These are phyloP conservation scores for Clusia tigrina DNA, from an alignment of 2,888 invertebrate genomes.

Conservation along the genomic window DNA sequence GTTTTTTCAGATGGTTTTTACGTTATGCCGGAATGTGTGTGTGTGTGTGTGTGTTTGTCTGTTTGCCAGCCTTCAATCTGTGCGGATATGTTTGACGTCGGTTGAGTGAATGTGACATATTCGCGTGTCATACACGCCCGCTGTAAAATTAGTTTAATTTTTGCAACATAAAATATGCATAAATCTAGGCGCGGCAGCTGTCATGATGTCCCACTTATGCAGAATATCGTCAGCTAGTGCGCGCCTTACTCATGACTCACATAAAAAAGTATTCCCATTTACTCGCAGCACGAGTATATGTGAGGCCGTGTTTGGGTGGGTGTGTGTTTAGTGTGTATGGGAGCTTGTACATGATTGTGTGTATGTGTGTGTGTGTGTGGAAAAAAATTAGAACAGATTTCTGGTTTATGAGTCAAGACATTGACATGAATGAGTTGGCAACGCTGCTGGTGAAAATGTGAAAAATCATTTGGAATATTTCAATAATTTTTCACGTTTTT, in stretches of 20 bases:
- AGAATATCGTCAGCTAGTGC: too few relatives aligned
- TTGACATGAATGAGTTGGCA: not conserved
- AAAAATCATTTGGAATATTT: not conserved
- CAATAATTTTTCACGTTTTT: too few relatives aligned
- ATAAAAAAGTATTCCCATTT: too few relatives aligned
- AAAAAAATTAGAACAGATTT: too few relatives aligned
- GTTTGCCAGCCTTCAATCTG: not conserved
- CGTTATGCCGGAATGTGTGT: not conserved
- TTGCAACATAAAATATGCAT: conserved; percentile 21
- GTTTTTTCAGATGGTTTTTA: too few relatives aligned
- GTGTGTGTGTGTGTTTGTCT: not conserved
- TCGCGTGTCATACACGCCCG: not conserved
- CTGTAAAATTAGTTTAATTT: conserved; percentile 25
- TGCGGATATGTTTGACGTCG: not conserved
- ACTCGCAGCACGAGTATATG: not conserved
- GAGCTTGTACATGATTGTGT: not conserved
- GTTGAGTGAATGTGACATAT: not conserved
- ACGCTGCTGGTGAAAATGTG: not conserved
- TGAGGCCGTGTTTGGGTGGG: not conserved
- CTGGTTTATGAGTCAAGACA: not conserved
- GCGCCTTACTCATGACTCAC: too few relatives aligned
- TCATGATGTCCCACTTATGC: not conserved
- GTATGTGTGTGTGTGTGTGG: not conserved
- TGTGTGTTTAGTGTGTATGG: not conserved
- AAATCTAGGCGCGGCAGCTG: conserved; percentile 12